phyloP scores from a whole-genome alignment of 1,140 invertebrate genomes.

The Psilanteris sp. region DNA sequence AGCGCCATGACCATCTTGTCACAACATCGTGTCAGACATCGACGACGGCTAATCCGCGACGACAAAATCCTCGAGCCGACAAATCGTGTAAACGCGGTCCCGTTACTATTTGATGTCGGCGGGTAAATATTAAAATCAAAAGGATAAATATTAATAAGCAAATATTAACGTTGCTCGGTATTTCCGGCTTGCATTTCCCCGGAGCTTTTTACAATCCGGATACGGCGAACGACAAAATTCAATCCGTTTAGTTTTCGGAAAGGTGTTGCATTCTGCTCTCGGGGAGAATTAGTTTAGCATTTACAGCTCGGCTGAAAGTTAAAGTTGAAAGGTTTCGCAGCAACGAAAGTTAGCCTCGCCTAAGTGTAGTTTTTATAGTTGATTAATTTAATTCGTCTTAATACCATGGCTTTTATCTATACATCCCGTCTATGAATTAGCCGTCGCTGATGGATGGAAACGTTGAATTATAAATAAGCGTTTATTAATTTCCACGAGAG shows the following conservation, averaged over 20 bases:
- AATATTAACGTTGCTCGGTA: conserved; percentile 8
- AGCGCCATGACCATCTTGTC: conserved; percentile 34
- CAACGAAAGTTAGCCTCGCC: too few species aligned
- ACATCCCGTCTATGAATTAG: too few species aligned
- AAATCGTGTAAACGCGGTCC: conserved; percentile 11
- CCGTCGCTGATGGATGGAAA: too few species aligned
- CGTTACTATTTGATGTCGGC: conserved; percentile 6
- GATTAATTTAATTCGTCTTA: too few species aligned
- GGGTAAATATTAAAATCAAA: conserved; percentile 14
- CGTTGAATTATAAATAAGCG: too few species aligned
- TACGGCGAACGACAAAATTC: conserved; percentile 5
- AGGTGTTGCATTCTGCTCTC: conserved; percentile 15
- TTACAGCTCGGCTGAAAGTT: conserved; percentile 4
- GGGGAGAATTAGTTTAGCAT: conserved; percentile 10
- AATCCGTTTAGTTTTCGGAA: conserved; percentile 23
- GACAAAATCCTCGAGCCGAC: conserved; percentile 25
- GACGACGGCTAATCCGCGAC: conserved; percentile 22
- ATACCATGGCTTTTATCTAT: too few species aligned
- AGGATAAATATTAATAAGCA: conserved; percentile 46
- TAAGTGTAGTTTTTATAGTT: too few species aligned
- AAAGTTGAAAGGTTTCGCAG: conserved; percentile 6
- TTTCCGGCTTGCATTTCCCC: conserved; percentile 10
- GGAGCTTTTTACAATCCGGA: conserved; percentile 14
- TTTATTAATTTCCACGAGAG: too few species aligned
- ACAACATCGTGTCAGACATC: conserved; percentile 28